A percentile compares a stretch with the other conserved stretches of the same genome.
Evolutionary conservation across 2,113 vertebrate genomes (phyloP).

Genomic region (Anguilla rostrata): DNA sequence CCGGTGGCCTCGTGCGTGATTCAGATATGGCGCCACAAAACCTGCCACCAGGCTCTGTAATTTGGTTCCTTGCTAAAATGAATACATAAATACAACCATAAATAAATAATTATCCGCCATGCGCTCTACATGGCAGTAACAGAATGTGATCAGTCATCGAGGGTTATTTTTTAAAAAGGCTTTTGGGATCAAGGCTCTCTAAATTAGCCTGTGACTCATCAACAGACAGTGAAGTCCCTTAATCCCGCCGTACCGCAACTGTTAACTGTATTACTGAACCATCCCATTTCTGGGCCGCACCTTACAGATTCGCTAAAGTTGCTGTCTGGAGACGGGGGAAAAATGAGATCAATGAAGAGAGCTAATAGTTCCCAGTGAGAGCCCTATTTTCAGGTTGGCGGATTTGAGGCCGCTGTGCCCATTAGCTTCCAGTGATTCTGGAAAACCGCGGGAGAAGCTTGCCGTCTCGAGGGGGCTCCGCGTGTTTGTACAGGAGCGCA

Average conservation of each 20-base stretch:
- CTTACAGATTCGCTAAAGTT: constrained; percentile 41
- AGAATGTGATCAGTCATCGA: not conserved
- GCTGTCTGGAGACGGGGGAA: constrained; percentile 34
- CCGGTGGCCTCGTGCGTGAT: not conserved
- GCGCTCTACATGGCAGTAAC: constrained; percentile 4
- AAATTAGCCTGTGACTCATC: constrained; percentile 7
- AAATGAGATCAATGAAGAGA: constrained; percentile 25
- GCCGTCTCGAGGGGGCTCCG: constrained; percentile 47
- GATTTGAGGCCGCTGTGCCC: constrained; percentile 27
- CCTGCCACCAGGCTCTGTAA: not conserved
- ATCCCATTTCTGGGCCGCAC: constrained; percentile 40
- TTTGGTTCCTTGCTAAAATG: not conserved
- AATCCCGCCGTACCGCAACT: not conserved
- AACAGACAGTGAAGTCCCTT: not conserved
- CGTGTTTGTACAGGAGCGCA: constrained; percentile 53
- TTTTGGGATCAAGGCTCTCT: not conserved
- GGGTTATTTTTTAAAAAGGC: not conserved
- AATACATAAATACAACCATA: not conserved
- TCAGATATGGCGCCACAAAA: not conserved
- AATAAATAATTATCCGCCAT: constrained; percentile 1
- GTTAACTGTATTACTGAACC: not conserved
- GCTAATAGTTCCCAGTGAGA: constrained; percentile 45
- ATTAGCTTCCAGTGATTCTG: constrained; percentile 31
- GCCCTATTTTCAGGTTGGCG: constrained; percentile 26
- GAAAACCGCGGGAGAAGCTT: constrained; percentile 23